These are phyloP conservation scores for Chrysaora quinquecirrha DNA, from an alignment of 30 jellyfish, hydroid and myxozoan genomes.

Conservation along the genomic window DNA sequence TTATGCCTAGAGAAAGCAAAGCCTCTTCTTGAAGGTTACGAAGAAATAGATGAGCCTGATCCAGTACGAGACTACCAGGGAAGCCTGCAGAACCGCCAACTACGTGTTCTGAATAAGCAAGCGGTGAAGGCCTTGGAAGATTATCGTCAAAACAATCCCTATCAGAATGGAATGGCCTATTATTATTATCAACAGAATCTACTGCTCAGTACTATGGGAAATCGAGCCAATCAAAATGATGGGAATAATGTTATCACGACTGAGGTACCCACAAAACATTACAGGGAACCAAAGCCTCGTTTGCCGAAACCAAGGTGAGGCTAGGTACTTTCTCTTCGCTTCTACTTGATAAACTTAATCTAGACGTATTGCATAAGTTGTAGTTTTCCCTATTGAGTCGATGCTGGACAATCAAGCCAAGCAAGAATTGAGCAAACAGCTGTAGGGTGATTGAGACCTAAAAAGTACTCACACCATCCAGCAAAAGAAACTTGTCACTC, in stretches of 20 bases:
- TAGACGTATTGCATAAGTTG: too few species aligned
- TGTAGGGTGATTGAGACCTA: too few species aligned
- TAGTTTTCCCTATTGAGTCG: too few species aligned
- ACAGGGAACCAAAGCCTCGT: slow-evolving; percentile 8
- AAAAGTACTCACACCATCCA: too few species aligned
- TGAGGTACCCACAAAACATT: background rate
- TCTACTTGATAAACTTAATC: background rate
- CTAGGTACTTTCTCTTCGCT: background rate
- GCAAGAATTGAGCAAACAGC: too few species aligned
- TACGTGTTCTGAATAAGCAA: slow-evolving; percentile 50
- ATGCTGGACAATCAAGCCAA: too few species aligned
- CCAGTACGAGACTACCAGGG: slow-evolving; percentile 32
- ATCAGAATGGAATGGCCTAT: slow-evolving; percentile 38
- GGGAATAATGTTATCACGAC: slow-evolving; percentile 15
- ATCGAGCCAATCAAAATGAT: background rate
- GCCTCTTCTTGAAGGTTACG: slow-evolving; percentile 58
- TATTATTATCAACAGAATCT: slow-evolving; percentile 56
- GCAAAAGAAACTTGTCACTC: too few species aligned
- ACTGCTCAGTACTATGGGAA: slow-evolving; percentile 10
- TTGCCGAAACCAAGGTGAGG: slow-evolving; percentile 51
- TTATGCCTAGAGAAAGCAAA: slow-evolving; percentile 57
- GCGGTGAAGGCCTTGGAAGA: slow-evolving; percentile 61
- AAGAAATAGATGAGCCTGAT: slow-evolving; percentile 32
- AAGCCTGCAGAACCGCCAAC: slow-evolving; percentile 37
- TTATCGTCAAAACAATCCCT: slow-evolving; percentile 16